Base-by-base conservation (phyloP, 2,888 invertebrate species). In the Alloscopus bannaensis region DNA sequence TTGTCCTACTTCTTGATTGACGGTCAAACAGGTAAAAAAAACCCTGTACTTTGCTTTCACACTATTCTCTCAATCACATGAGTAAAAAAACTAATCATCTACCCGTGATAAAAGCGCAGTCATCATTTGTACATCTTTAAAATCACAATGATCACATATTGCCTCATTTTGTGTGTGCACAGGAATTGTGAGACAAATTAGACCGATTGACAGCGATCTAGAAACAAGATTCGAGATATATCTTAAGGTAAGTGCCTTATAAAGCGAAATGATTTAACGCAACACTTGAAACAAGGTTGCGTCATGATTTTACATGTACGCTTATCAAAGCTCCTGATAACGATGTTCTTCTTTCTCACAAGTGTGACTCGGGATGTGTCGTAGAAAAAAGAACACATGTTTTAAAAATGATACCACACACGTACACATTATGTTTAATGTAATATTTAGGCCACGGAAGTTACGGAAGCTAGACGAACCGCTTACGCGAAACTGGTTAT, bases 1-100 rank as follows among this genome's bases (percentile, higher is more conserved):
- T 89, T 90, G 0, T 93, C 93, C 13, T 96, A 94, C 88, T 96
- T 97, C 89, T 91, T 93, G 83, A 95, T 96, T 86, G 94, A 96
- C 88, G 91, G 92, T 0, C 92, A 91, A 72, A 93, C 93, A 0
- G 81, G 81, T 81, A 78, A 75, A n/a, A n/a, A n/a, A n/a, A n/a
- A n/a, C n/a, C n/a, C 57, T 20, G 4, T 59, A 28, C 45, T 29
- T 70, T 42, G 8, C 45, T 26, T 55, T 55, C 26, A 22, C 11
- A 55, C 36, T 3, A 55, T 24, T 24, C 11, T 26, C 55, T 28
- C 3, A 3, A 28, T 6, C 4, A 18, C 11, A 24, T 52, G 2
- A 26, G 55, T 16, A 18, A 55, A 55, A 55, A 24, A 55, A 55
- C 11, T 55, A 28, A n/a, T n/a, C n/a, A n/a, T n/a, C n/a, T n/a